Evolutionary conservation across 2,797 vertebrate genomes (phyloP).

Genomic region (Merluccius polli): DNA sequence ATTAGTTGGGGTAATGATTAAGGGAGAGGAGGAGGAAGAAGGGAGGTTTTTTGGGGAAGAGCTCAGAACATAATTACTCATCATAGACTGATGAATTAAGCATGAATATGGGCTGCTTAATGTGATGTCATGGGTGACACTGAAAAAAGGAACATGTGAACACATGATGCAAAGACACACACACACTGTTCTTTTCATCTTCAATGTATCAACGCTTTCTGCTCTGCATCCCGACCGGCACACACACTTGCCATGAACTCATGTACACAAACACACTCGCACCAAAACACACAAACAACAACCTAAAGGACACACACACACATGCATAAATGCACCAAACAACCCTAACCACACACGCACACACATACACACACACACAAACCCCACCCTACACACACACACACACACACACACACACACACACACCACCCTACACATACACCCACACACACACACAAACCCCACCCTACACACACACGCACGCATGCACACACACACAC

Average conservation of each 20-base stretch:
- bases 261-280: no score
- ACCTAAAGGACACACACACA: no score
- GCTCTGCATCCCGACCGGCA: no score
- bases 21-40: not conserved
- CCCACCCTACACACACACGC: not conserved
- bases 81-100: not conserved
- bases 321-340: not conserved
- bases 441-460: not conserved
- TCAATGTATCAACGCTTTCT: no score
- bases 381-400: not conserved
- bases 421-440: not conserved
- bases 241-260: no score
- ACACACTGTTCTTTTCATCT: no score
- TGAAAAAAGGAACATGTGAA: no score
- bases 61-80: not conserved
- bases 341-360: not conserved
- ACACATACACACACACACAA: not conserved
- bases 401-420: not conserved
- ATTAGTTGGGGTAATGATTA: conserved; percentile 43
- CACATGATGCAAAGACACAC: not conserved
- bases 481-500: conserved; percentile 16
- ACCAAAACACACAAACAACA: no score
- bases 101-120: not conserved
- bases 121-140: not conserved
- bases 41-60: not conserved